These are phyloP conservation scores for Decapterus maruadsi DNA, from an alignment of 2,797 vertebrate species.

Conservation along the genomic window DNA sequence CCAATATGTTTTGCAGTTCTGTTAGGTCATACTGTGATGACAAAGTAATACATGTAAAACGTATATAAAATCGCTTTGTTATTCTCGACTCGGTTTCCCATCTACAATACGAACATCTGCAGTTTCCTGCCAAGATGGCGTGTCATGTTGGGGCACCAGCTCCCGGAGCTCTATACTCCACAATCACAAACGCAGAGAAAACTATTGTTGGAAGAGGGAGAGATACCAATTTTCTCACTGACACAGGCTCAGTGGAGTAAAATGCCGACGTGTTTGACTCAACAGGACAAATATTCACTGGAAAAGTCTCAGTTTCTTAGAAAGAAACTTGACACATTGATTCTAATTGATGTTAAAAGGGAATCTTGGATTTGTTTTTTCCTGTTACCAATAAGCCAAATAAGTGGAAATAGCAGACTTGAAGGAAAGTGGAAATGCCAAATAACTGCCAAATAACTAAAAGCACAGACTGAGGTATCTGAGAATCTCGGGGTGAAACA, in stretches of 20 bases:
- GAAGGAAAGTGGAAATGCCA: slow-evolving; percentile 23
- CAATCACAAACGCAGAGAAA: slow-evolving; percentile 51
- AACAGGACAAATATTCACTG: slow-evolving; percentile 29
- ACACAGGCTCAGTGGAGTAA: slow-evolving; percentile 19
- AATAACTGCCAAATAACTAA: slow-evolving; percentile 2
- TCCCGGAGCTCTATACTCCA: too few species aligned
- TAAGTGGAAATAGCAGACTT: slow-evolving; percentile 33
- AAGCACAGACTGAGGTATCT: slow-evolving; percentile 2
- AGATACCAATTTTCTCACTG: slow-evolving; percentile 53
- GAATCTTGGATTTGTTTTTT: slow-evolving; percentile 37
- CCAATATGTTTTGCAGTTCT: too few species aligned
- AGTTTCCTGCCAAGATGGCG: too few species aligned
- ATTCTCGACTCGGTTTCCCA: too few species aligned
- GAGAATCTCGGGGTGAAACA: slow-evolving; percentile 4
- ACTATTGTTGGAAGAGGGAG: slow-evolving; percentile 49
- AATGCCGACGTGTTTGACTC: slow-evolving; percentile 47
- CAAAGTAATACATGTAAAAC: too few species aligned
- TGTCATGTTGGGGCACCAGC: slow-evolving; percentile 55
- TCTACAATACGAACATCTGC: too few species aligned
- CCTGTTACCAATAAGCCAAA: slow-evolving; percentile 48
- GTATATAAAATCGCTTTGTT: too few species aligned
- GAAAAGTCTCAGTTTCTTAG: slow-evolving; percentile 27
- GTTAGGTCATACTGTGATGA: too few species aligned
- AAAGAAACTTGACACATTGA: slow-evolving; percentile 13
- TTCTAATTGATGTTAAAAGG: slow-evolving; percentile 35